A percentile compares a stretch with the other conserved stretches of the same genome.
phyloP scores from a whole-genome alignment of 2,113 vertebrate species.

The Mastomys natalensis region DNA sequence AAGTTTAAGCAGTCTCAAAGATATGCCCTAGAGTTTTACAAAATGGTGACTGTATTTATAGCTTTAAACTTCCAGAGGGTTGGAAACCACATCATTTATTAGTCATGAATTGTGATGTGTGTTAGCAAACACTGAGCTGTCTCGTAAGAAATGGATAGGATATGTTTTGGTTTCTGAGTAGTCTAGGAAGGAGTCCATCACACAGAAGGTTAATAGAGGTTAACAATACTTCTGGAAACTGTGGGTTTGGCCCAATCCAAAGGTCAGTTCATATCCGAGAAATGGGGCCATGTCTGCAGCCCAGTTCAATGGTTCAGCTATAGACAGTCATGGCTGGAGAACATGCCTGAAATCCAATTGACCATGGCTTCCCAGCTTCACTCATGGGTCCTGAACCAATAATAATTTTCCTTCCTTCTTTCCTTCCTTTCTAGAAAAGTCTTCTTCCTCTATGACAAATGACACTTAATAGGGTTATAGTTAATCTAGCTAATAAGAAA shows the following conservation, averaged over 20 bases:
- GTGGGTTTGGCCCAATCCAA: neutral
- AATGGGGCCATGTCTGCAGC: neutral
- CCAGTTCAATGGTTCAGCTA: neutral
- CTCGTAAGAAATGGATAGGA: neutral
- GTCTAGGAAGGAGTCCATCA: neutral
- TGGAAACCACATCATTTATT: neutral
- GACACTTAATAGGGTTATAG: neutral
- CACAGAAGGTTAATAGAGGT: neutral
- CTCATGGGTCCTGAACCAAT: neutral
- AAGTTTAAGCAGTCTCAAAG: neutral
- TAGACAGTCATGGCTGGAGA: neutral
- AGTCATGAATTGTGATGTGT: neutral
- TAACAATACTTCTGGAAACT: constrained; percentile 1
- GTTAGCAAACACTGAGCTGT: neutral
- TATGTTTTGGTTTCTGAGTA: neutral
- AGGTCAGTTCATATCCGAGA: neutral
- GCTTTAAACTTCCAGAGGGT: neutral
- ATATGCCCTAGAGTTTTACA: neutral
- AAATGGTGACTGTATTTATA: neutral
- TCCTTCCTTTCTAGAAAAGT: neutral
- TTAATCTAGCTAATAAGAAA: constrained; percentile 1
- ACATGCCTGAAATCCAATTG: neutral
- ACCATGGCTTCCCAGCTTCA: neutral
- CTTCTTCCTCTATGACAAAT: neutral
- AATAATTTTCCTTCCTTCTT: neutral